Evolutionary conservation across 2,888 invertebrate species (phyloP).

Genomic region (Dastarcus helophoroides): DNA sequence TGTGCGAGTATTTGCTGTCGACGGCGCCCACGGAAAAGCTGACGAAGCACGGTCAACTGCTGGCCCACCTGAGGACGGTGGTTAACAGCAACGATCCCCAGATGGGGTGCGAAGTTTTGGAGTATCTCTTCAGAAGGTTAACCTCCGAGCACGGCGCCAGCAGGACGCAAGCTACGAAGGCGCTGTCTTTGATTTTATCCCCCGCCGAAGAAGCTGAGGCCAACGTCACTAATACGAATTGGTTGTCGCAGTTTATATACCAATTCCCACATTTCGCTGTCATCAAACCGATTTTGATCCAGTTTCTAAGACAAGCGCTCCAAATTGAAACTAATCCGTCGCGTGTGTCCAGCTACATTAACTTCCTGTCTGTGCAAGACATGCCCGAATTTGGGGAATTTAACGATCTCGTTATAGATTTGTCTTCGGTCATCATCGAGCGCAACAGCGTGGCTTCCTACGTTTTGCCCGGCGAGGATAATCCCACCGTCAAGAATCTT

Average conservation of each 20-base stretch:
- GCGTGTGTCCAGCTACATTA: conserved; percentile 72
- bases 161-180: conserved; percentile 65
- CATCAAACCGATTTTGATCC: conserved; percentile 56
- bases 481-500: conserved; percentile 57
- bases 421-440: conserved; percentile 86
- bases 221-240: conserved; percentile 30
- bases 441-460: conserved; percentile 75
- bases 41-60: conserved; percentile 59
- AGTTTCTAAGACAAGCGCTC: conserved; percentile 72
- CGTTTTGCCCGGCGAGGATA: conserved; percentile 39
- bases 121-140: conserved; percentile 77
- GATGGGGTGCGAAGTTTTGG: conserved; percentile 69
- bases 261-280: conserved; percentile 67
- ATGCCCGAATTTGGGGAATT: conserved; percentile 54
- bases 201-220: conserved; percentile 36
- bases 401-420: conserved; percentile 61
- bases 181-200: conserved; percentile 30
- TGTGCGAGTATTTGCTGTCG: conserved; percentile 86
- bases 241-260: conserved; percentile 55
- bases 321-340: conserved; percentile 82
- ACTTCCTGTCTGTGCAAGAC: conserved; percentile 70
- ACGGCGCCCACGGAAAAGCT: conserved; percentile 54
- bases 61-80: conserved; percentile 46
- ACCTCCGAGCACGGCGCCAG: conserved; percentile 71
- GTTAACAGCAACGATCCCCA: conserved; percentile 42